phyloP scores from a whole-genome alignment of 2,888 invertebrate species.

The Heterodera filipjevi region DNA sequence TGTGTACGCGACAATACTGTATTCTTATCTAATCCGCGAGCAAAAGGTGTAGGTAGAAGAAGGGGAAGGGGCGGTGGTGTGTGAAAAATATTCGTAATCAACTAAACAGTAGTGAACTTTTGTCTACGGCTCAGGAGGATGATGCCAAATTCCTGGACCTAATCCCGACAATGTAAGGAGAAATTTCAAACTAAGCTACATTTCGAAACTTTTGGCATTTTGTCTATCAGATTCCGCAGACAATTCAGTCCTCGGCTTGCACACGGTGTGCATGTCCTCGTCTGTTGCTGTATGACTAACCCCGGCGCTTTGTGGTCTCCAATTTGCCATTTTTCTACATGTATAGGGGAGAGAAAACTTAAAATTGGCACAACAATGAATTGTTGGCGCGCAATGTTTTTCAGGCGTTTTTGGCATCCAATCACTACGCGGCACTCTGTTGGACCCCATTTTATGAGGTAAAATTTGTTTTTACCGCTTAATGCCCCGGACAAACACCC shows the following conservation, averaged over 20 bases:
- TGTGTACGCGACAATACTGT: no score
- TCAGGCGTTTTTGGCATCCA: constrained; percentile 63
- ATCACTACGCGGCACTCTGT: constrained; percentile 59
- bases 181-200: background rate
- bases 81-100: no score
- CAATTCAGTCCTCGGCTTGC: constrained; percentile 54
- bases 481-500: no score
- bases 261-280: constrained; percentile 62
- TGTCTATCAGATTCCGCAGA: constrained; percentile 2
- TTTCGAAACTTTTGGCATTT: no score
- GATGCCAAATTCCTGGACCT: constrained; percentile 62
- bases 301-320: constrained; percentile 59
- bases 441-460: constrained; percentile 62
- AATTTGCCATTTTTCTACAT: constrained; percentile 61
- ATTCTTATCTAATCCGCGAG: no score
- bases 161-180: constrained; percentile 48
- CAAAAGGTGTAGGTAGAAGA: no score
- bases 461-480: no score
- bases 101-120: no score
- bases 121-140: constrained; percentile 45
- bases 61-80: no score
- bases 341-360: constrained; percentile 53
- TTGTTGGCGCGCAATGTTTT: constrained; percentile 19
- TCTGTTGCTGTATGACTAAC: constrained; percentile 59
- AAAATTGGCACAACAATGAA: background rate